A percentile compares a stretch with the other conserved stretches of the same genome.
phyloP scores from a whole-genome alignment of 2,797 vertebrate species.

The Setipinna tenuifilis region DNA sequence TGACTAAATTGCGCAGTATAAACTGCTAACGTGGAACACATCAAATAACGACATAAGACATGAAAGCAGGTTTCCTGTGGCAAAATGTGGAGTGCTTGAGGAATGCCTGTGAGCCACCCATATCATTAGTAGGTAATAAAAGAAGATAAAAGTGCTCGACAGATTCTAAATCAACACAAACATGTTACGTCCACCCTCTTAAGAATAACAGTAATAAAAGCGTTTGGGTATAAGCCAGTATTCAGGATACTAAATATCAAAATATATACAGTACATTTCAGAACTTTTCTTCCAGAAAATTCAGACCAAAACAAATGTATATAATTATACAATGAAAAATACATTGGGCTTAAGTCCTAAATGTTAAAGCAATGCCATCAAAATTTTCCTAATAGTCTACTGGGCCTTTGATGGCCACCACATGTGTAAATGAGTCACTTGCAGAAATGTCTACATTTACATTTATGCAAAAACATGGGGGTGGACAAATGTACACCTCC shows the following conservation, averaged over 20 bases:
- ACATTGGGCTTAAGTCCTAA: no score
- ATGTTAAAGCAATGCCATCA: no score
- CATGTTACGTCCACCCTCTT: no score
- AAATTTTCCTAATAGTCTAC: no score
- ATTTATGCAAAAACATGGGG: background rate
- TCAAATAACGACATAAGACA: background rate
- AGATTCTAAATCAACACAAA: background rate
- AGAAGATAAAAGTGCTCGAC: background rate
- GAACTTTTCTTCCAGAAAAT: no score
- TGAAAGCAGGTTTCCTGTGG: background rate
- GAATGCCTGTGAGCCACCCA: background rate
- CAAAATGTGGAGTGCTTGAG: background rate
- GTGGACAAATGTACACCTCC: background rate
- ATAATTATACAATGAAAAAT: background rate
- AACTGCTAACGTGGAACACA: conserved; percentile 13
- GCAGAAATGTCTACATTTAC: background rate
- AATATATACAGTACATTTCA: no score
- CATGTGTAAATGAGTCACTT: no score
- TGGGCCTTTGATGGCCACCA: no score
- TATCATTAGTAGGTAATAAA: background rate
- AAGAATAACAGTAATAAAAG: no score
- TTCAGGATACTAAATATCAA: no score
- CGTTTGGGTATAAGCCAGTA: no score
- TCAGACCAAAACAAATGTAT: background rate
- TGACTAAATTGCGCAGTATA: background rate